Percentiles rank a stretch among this genome's conserved stretches.
Evolutionary conservation across 2,797 vertebrate genomes (phyloP).

Genomic region (Hemitrygon akajei): DNA sequence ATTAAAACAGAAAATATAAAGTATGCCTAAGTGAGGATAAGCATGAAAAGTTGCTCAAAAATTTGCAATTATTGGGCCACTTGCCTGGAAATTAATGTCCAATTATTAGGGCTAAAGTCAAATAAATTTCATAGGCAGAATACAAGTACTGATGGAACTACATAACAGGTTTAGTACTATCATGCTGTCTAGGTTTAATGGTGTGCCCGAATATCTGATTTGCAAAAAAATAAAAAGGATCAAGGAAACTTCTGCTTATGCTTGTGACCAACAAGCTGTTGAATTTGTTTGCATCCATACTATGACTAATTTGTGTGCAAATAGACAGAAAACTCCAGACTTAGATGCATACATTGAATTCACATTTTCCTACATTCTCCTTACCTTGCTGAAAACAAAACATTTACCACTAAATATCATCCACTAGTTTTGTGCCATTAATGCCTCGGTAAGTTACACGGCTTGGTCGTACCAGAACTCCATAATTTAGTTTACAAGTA

Average conservation of each 20-base stretch:
- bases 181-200: background rate
- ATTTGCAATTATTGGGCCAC: background rate
- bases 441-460: slow-evolving; percentile 87
- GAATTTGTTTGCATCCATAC: background rate
- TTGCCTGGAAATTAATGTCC: no score
- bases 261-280: background rate
- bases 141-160: no score
- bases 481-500: slow-evolving; percentile 72
- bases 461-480: slow-evolving; percentile 84
- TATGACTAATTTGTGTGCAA: background rate
- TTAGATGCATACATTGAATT: slow-evolving; percentile 10
- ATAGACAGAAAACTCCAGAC: background rate
- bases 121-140: no score
- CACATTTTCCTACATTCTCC: background rate
- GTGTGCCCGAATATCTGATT: background rate
- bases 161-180: no score
- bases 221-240: background rate
- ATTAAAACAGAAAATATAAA: background rate
- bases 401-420: slow-evolving; percentile 59
- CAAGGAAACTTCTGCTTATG: background rate
- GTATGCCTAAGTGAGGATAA: background rate
- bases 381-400: background rate
- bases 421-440: slow-evolving; percentile 76
- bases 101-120: no score
- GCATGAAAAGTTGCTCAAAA: background rate